Percentiles rank a stretch among this genome's conserved stretches.
phyloP scores from a whole-genome alignment of 1,140 invertebrate genomes.

The Drosophila biarmipes region DNA sequence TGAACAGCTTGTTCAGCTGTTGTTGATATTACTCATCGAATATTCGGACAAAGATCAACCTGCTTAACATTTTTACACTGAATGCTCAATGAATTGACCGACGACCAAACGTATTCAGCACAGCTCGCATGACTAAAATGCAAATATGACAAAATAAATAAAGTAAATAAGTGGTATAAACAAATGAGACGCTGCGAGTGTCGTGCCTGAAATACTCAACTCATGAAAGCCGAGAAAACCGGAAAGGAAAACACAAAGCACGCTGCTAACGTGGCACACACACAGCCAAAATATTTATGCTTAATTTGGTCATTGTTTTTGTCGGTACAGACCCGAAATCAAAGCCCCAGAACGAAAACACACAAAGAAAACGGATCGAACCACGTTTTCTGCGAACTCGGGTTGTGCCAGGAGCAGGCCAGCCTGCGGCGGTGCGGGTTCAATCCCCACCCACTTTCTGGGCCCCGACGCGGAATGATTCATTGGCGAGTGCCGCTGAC shows the following conservation, averaged over 20 bases:
- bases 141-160: conserved; percentile 60
- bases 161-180: conserved; percentile 40
- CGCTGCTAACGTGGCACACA: conserved; percentile 13
- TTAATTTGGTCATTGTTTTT: conserved; percentile 38
- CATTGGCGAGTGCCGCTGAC: conserved; percentile 25
- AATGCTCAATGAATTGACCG: conserved; percentile 55
- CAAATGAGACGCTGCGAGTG: conserved; percentile 31
- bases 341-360: conserved; percentile 4
- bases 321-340: background rate
- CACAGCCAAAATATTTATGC: conserved; percentile 34
- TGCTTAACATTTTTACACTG: conserved; percentile 70
- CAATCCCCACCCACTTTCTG: background rate
- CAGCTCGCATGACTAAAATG: conserved; percentile 71
- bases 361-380: conserved; percentile 17
- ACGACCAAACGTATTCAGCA: conserved; percentile 26
- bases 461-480: conserved; percentile 24
- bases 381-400: conserved; percentile 24
- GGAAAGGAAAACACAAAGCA: conserved; percentile 46
- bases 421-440: conserved; percentile 9
- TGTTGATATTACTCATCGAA: conserved; percentile 35
- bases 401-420: conserved; percentile 17
- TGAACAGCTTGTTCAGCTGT: conserved; percentile 29
- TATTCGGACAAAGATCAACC: conserved; percentile 49
- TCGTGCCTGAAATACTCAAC: conserved; percentile 51
- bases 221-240: conserved; percentile 33